Conservation (phyloP, 2,797 vertebrate genomes). For the Morus bassanus region DNA sequence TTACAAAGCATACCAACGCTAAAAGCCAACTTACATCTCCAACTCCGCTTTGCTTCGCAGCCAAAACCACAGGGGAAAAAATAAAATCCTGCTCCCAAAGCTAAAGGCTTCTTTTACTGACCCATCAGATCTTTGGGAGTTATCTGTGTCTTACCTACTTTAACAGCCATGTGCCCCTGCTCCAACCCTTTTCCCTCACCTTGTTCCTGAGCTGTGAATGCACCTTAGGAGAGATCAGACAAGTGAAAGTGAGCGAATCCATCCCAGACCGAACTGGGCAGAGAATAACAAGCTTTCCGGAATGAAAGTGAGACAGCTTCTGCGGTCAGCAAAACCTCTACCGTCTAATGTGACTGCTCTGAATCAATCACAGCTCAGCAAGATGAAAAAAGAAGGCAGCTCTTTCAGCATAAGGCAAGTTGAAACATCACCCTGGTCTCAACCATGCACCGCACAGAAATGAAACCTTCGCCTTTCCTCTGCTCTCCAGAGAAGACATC, state of each 20-base stretch:
- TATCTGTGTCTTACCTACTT: not conserved
- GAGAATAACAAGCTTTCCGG: not conserved
- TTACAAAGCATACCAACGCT: not conserved
- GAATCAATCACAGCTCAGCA: not conserved
- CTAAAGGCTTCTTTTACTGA: not conserved
- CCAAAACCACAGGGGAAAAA: conserved; percentile 16
- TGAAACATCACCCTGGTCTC: not conserved
- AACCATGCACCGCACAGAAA: not conserved
- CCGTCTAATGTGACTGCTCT: not conserved
- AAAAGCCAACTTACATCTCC: not conserved
- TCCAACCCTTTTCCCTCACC: not conserved
- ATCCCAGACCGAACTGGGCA: not conserved
- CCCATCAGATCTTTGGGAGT: not conserved
- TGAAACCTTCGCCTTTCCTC: not conserved
- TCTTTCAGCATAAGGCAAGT: not conserved
- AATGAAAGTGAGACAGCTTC: not conserved
- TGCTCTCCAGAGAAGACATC: not conserved
- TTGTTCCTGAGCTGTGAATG: not conserved
- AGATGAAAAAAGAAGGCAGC: not conserved
- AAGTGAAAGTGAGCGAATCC: not conserved
- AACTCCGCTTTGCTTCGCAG: not conserved
- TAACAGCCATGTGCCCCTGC: too few relatives aligned
- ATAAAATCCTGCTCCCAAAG: not conserved
- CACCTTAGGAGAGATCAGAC: not conserved
- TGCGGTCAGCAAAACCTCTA: not conserved